A percentile compares a stretch with the other conserved stretches of the same genome.
phyloP scores from a whole-genome alignment of 1,140 invertebrate genomes.

The Formica exsecta region DNA sequence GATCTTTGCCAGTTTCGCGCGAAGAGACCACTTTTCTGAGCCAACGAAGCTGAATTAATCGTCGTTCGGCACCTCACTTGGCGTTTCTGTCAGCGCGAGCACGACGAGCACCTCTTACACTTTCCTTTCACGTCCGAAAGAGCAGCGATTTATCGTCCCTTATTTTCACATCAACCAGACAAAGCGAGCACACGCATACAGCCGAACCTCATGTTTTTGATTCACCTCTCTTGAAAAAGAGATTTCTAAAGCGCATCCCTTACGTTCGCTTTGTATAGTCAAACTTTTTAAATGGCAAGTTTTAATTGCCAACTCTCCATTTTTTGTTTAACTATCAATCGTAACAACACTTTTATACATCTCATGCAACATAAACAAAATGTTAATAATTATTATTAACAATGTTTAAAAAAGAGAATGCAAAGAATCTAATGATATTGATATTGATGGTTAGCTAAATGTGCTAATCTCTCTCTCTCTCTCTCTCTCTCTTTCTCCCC shows the following conservation, averaged over 20 bases:
- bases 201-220: constrained; percentile 36
- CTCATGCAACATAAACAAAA: not conserved
- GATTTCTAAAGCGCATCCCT: constrained; percentile 42
- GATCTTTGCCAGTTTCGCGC: constrained; percentile 62
- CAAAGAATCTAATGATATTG: no score
- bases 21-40: constrained; percentile 66
- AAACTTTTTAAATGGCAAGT: constrained; percentile 17
- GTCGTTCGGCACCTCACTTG: constrained; percentile 49
- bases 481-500: no score
- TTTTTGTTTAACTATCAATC: constrained; percentile 5
- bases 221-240: constrained; percentile 52
- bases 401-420: not conserved
- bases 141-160: constrained; percentile 61
- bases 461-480: no score
- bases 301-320: constrained; percentile 2
- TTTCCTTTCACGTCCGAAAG: constrained; percentile 64
- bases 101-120: constrained; percentile 52
- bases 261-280: not conserved
- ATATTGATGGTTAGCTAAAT: no score
- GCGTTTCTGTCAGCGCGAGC: constrained; percentile 54
- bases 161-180: constrained; percentile 65
- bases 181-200: constrained; percentile 53
- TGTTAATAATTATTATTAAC: not conserved
- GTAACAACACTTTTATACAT: not conserved
- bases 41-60: constrained; percentile 71